Base-by-base conservation (phyloP, 2,797 vertebrate genomes). In the Rhinophrynus dorsalis region DNA sequence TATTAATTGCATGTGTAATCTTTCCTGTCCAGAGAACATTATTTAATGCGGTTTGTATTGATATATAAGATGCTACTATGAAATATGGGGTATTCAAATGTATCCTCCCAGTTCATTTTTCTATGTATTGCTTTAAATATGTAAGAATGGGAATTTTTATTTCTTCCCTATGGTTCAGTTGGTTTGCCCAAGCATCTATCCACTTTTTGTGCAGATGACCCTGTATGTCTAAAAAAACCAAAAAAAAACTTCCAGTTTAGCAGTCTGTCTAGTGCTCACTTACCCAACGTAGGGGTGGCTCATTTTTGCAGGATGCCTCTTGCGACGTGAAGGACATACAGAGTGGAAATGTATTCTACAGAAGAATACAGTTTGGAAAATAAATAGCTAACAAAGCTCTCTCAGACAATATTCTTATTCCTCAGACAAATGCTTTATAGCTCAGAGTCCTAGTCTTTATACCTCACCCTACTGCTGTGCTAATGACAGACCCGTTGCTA, bases 271-370 rank as follows among this genome's bases (percentile, higher is more conserved):
- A 18, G 20, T 27, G 18, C 10, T 74, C 78, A 82, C 83, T 89
- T 93, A 95, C 94, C 94, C 92, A 9, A 85, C 79, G 74, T 80
- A 90, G 68, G 89, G 79, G 73, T 89, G 89, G 81, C 82, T 95
- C 94, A 96, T 96, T 83, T 77, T 82, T 79, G 78, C 78, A 64
- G 81, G 57, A 51, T 75, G 73, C 38, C 38, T 75, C 67, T 45
- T 4, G 37, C 63, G 45, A 51, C 47, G 18, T 21, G 20, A 15
- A 60, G 69, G 63, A 63, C 52, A 45, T 44, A 6, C 5, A 23
- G 10, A 38, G 33, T 44, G 23, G 30, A 40, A 51, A 5, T 2
- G 6, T 44, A 3, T 44, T 1, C 9, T 18, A 2, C 1, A 11
- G 11, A 3, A 44, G 9, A 2, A 44, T 51, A 15, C 24, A 51